Evolutionary conservation across 2,113 vertebrate genomes (phyloP).

Genomic region (Perca schrenkii): DNA sequence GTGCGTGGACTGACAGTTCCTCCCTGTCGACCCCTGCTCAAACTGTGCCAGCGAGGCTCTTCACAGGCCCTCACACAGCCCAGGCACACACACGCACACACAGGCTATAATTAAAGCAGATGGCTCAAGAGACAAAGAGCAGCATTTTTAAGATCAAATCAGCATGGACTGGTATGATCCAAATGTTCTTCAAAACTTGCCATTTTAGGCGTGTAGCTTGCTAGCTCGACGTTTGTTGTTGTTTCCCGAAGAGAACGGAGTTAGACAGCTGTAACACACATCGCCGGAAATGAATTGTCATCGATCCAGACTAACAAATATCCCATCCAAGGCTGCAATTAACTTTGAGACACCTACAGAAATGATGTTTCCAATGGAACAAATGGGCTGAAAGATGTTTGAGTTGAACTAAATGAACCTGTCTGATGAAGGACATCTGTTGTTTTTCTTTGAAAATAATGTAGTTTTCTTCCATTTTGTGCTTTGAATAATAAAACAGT

Average conservation of each 20-base stretch:
- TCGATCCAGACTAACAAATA: background rate
- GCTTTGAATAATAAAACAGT: no score
- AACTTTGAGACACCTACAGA: background rate
- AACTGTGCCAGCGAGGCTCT: slow-evolving; percentile 38
- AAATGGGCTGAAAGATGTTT: background rate
- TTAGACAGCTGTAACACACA: no score
- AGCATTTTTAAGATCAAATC: slow-evolving; percentile 37
- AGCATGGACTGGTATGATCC: slow-evolving; percentile 8
- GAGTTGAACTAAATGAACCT: background rate
- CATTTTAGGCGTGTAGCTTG: no score
- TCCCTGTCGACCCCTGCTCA: slow-evolving; percentile 60
- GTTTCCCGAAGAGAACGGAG: no score
- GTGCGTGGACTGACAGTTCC: slow-evolving; percentile 66
- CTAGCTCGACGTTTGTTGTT: no score
- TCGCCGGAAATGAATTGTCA: no score
- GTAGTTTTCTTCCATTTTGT: no score
- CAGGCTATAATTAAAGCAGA: slow-evolving; percentile 64
- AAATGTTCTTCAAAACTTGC: no score
- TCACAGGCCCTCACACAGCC: slow-evolving; percentile 32
- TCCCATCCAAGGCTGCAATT: background rate
- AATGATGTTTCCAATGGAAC: no score
- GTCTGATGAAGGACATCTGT: background rate
- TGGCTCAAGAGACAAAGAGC: slow-evolving; percentile 20
- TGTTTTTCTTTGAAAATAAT: no score
- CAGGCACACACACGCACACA: background rate